A percentile compares a stretch with the other conserved stretches of the same genome.
Conservation (phyloP, 2,113 vertebrate species). For the Sula dactylatra region DNA sequence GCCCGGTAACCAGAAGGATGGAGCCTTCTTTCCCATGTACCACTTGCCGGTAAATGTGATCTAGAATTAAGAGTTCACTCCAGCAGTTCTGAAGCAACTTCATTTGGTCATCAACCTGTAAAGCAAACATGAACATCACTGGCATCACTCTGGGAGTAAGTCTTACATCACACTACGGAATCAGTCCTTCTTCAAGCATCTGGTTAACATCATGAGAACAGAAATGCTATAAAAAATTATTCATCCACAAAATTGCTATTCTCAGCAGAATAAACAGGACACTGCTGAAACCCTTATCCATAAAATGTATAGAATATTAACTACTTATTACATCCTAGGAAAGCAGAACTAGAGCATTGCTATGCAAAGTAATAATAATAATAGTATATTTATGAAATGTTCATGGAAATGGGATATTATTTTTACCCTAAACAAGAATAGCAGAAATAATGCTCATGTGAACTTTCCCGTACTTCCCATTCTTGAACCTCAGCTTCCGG, state of each 20-base stretch:
- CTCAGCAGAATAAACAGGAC: neutral
- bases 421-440: neutral
- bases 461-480: neutral
- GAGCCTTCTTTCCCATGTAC: slow-evolving; percentile 93
- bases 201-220: neutral
- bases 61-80: slow-evolving; percentile 97
- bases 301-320: neutral
- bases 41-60: slow-evolving; percentile 98
- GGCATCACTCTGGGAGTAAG: neutral
- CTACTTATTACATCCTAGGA: neutral
- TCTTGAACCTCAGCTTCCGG: neutral
- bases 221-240: neutral
- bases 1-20: slow-evolving; percentile 94
- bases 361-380: neutral
- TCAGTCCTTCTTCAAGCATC: neutral
- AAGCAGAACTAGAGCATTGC: neutral
- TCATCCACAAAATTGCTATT: neutral
- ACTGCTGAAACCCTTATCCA: neutral
- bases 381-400: neutral
- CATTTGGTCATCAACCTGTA: slow-evolving; percentile 99
- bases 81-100: slow-evolving; percentile 98
- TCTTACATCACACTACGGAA: neutral
- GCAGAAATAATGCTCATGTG: neutral
- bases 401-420: neutral
- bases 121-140: neutral